Evolutionary conservation across 2,113 vertebrate species (phyloP), one percentile per base, ranked within the genome.

Genomic region (Boulengeromyrus knoepffleri): DNA sequence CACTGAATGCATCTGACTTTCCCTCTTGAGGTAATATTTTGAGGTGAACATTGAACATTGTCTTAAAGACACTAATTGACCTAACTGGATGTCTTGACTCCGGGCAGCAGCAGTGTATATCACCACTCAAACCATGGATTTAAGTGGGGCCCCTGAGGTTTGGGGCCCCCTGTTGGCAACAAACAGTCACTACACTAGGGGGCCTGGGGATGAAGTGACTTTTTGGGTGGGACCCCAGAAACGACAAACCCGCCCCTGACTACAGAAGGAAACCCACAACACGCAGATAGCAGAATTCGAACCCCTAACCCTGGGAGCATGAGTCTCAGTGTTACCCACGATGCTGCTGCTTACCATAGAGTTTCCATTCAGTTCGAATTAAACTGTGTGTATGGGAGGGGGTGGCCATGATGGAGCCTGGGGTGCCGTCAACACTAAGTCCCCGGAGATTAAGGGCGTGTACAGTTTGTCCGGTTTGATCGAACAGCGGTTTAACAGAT

Each of bases 291-390:
- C 10, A 77, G 70, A 77, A 42, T 77, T 77, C 36, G 4, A 77
- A 80, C 74, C 74, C 2, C 36, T 19, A 80, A 80, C 36, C 74
- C 74, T 39, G 17, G 36, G 36, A 39, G 0, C 1, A 36, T 42
- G 74, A 39, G 5, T 1, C 15, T 19, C 5, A 77, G 70, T 5
- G 70, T 77, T 36, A 77, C 27, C 70, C 24, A 24, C 27, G 5
- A 42, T 47, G 80, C 42, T 85, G 27, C 53, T 19, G 8, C 24
- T n/a, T 39, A 77, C 36, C 1, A 74, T 88, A 39, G 49, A 56
- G 31, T 49, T 53, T 88, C 66, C 56, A 66, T 88, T 39, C 56
- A 90, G 74, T 91, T 86, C 85, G 56, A 90, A 88, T 88, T 87
- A 92, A 90, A 89, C 88, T 39, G 80, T 86, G 62, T 66, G 24